Evolutionary conservation across 92 coral and sea anemone species (phyloP).

Genomic region (Palythoa heliodiscus): DNA sequence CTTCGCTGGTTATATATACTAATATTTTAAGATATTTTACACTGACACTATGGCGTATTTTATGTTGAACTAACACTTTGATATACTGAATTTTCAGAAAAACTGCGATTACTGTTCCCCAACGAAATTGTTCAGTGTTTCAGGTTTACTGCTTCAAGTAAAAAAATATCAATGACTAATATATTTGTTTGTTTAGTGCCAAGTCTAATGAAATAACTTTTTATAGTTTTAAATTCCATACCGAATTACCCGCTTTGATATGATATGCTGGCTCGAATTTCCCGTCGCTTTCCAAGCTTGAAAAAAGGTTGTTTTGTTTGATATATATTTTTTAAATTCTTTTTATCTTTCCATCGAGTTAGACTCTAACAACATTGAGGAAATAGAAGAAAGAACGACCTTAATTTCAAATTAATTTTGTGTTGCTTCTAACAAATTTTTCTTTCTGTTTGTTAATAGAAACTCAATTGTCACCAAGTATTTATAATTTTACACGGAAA

Average conservation of each 20-base stretch:
- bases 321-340: no score
- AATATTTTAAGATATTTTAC: no score
- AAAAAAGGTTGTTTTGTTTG: not conserved
- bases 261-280: not conserved
- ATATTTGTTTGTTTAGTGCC: conserved; percentile 3
- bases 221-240: not conserved
- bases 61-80: not conserved
- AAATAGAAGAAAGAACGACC: not conserved
- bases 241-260: conserved; percentile 13
- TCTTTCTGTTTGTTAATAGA: conserved; percentile 12
- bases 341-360: no score
- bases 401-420: not conserved
- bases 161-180: not conserved
- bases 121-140: not conserved
- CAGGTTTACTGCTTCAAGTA: not conserved
- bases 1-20: no score
- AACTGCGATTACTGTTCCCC: not conserved
- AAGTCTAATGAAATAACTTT: not conserved
- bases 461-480: conserved; percentile 4
- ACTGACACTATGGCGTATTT: no score
- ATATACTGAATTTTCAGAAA: not conserved
- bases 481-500: conserved; percentile 44
- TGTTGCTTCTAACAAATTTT: not conserved
- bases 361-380: not conserved
- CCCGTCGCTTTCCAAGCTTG: not conserved